Conservation (phyloP, 2,113 vertebrate species). For the Lates calcarifer region DNA sequence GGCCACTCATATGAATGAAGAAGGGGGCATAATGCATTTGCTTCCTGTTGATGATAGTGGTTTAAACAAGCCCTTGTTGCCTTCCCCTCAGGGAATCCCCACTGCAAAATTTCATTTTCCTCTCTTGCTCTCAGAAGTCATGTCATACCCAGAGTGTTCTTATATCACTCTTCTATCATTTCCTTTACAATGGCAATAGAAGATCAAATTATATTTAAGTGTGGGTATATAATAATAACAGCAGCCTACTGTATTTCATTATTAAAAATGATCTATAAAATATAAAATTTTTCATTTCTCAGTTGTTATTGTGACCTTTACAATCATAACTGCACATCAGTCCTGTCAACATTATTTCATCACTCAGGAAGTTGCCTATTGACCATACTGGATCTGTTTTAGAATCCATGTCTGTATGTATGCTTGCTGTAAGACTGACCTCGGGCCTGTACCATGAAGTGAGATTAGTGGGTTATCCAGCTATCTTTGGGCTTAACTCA, state of each 20-base stretch:
- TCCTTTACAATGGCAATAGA: not conserved
- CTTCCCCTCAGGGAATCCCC: slow-evolving; percentile 26
- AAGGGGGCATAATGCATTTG: not conserved
- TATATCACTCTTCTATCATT: slow-evolving; percentile 3
- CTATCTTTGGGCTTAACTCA: not conserved
- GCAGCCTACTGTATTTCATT: not conserved
- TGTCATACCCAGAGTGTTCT: not conserved
- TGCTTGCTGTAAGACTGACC: not conserved
- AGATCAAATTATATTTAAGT: slow-evolving; percentile 14
- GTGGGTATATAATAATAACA: not conserved
- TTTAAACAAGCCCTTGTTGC: slow-evolving; percentile 3
- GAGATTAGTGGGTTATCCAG: not conserved
- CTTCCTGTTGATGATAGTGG: not conserved
- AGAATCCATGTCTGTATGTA: not conserved
- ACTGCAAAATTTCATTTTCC: slow-evolving; percentile 45
- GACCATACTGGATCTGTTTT: not conserved
- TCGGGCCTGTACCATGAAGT: not conserved
- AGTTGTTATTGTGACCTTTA: not conserved
- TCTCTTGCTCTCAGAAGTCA: not conserved
- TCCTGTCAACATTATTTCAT: not conserved
- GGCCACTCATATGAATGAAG: not conserved
- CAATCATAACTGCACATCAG: too few relatives aligned
- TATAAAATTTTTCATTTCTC: not conserved
- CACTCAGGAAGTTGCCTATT: not conserved
- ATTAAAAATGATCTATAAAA: not conserved